A percentile compares a stretch with the other conserved stretches of the same genome.
These are phyloP conservation scores for Aurelia aurita DNA, from an alignment of 30 jellyfish, hydroid and myxozoan genomes.

Conservation along the genomic window DNA sequence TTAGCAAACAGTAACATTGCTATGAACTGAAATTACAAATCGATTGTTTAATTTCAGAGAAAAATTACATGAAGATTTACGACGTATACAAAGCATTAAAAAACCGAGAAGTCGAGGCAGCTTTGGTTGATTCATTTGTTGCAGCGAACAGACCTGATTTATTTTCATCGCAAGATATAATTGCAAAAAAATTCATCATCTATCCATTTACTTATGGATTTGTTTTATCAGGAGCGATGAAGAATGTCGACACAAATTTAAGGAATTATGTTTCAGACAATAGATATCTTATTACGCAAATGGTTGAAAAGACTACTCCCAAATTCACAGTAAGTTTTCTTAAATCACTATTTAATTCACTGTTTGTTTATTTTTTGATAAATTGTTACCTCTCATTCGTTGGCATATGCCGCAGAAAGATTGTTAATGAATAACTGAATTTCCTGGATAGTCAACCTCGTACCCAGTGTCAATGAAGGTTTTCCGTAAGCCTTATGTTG, in stretches of 20 bases:
- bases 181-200: constrained; percentile 28
- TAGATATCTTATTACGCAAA: constrained; percentile 35
- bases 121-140: constrained; percentile 53
- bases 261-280: constrained; percentile 37
- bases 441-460: too few species aligned
- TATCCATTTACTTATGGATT: constrained; percentile 58
- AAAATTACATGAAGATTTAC: constrained; percentile 30
- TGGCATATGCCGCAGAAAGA: too few species aligned
- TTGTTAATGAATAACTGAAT: too few species aligned
- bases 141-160: constrained; percentile 66
- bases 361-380: too few species aligned
- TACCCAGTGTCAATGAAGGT: too few species aligned
- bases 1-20: too few species aligned
- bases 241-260: constrained; percentile 21
- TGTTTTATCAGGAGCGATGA: constrained; percentile 62
- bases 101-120: constrained; percentile 53
- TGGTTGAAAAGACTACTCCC: constrained; percentile 33
- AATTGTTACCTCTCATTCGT: too few species aligned
- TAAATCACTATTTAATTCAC: not conserved
- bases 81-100: constrained; percentile 51
- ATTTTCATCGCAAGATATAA: constrained; percentile 19
- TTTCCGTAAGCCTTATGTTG: too few species aligned
- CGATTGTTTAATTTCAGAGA: constrained; percentile 1
- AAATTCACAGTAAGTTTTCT: constrained; percentile 30
- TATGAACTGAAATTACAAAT: too few species aligned